phyloP scores from a whole-genome alignment of 2,113 vertebrate species.

The Phyllopteryx taeniolatus region DNA sequence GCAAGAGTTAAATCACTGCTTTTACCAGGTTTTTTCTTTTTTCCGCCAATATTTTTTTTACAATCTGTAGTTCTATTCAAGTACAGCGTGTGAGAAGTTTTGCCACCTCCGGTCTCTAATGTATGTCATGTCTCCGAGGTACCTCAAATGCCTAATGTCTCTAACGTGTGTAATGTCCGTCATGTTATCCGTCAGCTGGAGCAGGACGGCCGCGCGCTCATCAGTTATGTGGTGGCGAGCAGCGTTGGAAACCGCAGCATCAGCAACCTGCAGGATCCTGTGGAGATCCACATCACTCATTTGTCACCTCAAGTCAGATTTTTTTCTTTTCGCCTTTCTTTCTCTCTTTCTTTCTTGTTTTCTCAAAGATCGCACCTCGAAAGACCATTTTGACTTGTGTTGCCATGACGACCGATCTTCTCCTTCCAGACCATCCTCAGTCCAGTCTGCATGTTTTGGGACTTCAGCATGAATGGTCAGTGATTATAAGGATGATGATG shows the following conservation, averaged over 20 bases:
- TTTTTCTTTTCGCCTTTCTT: slow-evolving; percentile 60
- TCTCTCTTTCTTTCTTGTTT: background rate
- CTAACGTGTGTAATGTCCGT: too few relatives aligned
- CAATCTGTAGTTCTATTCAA: too few relatives aligned
- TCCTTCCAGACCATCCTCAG: slow-evolving; percentile 65
- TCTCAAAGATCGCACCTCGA: background rate
- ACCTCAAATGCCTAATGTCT: too few relatives aligned
- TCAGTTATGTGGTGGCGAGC: slow-evolving; percentile 93
- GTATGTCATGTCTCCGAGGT: too few relatives aligned
- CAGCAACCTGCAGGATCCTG: slow-evolving; percentile 78
- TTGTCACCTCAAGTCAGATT: slow-evolving; percentile 74
- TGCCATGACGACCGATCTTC: background rate
- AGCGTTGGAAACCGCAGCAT: slow-evolving; percentile 88
- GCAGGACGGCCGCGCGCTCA: slow-evolving; percentile 61
- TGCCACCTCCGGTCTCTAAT: too few relatives aligned
- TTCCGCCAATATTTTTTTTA: too few relatives aligned
- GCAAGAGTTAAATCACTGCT: too few relatives aligned
- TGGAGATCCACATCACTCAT: slow-evolving; percentile 84
- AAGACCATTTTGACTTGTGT: too few relatives aligned
- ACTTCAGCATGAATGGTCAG: slow-evolving; percentile 86
- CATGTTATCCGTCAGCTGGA: slow-evolving; percentile 44
- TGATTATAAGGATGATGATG: background rate
- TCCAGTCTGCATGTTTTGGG: slow-evolving; percentile 89
- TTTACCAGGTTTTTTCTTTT: too few relatives aligned
- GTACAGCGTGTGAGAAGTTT: too few relatives aligned